A percentile compares a stretch with the other conserved stretches of the same genome.
Evolutionary conservation across 2,113 vertebrate genomes (phyloP).

Genomic region (Spea bombifrons): DNA sequence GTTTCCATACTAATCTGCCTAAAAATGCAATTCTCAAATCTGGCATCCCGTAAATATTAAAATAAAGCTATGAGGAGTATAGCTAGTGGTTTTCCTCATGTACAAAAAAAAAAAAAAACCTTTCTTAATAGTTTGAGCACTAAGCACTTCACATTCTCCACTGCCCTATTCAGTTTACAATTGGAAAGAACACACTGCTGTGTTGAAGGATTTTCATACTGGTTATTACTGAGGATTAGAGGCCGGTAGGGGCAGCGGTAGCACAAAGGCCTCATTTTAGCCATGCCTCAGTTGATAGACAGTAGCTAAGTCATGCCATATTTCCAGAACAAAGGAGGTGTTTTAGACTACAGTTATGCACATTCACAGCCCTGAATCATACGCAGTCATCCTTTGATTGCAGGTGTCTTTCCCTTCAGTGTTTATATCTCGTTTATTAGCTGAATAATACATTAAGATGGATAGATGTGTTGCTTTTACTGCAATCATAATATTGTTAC

Average conservation of each 20-base stretch:
- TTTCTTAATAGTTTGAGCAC: background rate
- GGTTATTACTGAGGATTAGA: slow-evolving; percentile 38
- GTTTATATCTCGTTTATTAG: too few relatives aligned
- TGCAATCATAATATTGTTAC: background rate
- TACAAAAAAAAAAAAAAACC: too few relatives aligned
- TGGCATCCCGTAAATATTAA: too few relatives aligned
- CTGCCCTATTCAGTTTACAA: slow-evolving; percentile 24
- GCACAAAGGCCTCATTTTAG: slow-evolving; percentile 36
- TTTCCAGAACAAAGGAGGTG: slow-evolving; percentile 17
- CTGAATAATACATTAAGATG: too few relatives aligned
- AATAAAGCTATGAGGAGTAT: too few relatives aligned
- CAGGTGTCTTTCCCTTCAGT: background rate
- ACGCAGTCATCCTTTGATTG: slow-evolving; percentile 5
- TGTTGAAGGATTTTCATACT: slow-evolving; percentile 26
- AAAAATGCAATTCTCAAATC: too few relatives aligned
- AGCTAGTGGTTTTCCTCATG: too few relatives aligned
- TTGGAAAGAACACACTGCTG: slow-evolving; percentile 17
- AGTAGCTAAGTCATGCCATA: slow-evolving; percentile 16
- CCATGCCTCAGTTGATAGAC: slow-evolving; percentile 22
- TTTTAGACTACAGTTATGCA: slow-evolving; percentile 31
- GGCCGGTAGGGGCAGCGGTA: slow-evolving; percentile 4
- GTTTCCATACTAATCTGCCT: too few relatives aligned
- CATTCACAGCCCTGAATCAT: slow-evolving; percentile 14
- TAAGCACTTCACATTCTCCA: slow-evolving; percentile 19
- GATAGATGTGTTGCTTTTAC: too few relatives aligned